phyloP scores from a whole-genome alignment of 1,140 invertebrate species.

The Heliconius himera region DNA sequence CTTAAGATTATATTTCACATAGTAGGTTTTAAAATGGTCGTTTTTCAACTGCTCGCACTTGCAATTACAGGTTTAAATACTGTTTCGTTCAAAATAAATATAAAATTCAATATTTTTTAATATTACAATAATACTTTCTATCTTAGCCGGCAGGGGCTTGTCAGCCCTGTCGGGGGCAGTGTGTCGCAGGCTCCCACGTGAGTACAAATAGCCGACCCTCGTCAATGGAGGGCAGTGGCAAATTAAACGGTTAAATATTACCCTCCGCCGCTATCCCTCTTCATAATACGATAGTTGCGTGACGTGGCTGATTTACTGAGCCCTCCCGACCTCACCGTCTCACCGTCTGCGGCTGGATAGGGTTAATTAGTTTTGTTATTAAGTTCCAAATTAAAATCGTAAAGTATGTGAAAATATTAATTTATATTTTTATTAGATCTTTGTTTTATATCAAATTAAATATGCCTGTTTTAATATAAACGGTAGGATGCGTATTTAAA shows the following conservation, averaged over 20 bases:
- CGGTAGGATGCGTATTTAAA: too few species aligned
- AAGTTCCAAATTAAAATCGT: not conserved
- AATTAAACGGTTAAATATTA: constrained; percentile 36
- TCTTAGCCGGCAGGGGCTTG: not conserved
- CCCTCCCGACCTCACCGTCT: not conserved
- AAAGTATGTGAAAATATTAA: not conserved
- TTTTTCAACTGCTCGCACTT: too few species aligned
- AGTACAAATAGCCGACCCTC: constrained; percentile 36
- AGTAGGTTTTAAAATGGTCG: too few species aligned
- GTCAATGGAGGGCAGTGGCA: constrained; percentile 26
- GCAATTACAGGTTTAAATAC: too few species aligned
- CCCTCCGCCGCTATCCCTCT: constrained; percentile 23
- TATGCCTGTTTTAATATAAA: too few species aligned
- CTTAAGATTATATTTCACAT: too few species aligned
- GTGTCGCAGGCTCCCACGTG: constrained; percentile 18
- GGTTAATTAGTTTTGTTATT: not conserved
- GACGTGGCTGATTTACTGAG: constrained; percentile 18
- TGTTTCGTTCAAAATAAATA: too few species aligned
- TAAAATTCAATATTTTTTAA: too few species aligned
- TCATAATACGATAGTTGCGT: constrained; percentile 17
- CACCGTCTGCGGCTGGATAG: not conserved
- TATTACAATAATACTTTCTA: not conserved
- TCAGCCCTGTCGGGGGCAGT: not conserved
- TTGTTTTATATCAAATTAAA: too few species aligned
- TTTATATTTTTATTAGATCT: too few species aligned